phyloP scores from a whole-genome alignment of 2,797 vertebrate genomes.

The Spheniscus humboldti region DNA sequence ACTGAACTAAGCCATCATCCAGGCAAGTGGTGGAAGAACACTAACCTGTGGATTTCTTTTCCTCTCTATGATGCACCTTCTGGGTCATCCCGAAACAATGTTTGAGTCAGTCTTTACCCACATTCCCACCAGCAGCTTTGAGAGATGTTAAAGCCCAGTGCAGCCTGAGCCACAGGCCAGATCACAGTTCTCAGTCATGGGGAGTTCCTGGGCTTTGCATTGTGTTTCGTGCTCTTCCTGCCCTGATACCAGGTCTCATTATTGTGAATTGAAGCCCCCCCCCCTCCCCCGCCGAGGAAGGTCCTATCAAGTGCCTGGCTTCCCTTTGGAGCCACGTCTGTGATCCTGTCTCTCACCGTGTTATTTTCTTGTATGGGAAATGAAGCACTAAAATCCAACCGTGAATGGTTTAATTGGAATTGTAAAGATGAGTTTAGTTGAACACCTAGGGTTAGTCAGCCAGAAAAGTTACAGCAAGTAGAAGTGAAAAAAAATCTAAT shows the following conservation, averaged over 20 bases:
- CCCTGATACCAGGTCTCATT: background rate
- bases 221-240: background rate
- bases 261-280: background rate
- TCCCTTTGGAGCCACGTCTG: accelerated
- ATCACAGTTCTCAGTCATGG: accelerated
- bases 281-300: background rate
- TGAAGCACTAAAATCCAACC: background rate
- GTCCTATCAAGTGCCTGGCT: background rate
- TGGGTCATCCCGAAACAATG: background rate
- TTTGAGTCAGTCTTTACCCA: background rate
- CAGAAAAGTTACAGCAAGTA: background rate
- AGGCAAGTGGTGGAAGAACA: accelerated
- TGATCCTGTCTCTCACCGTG: background rate
- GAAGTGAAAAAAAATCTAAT: background rate
- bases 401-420: background rate
- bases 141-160: background rate
- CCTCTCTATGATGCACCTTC: background rate
- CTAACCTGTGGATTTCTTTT: background rate
- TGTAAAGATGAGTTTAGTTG: background rate
- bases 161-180: background rate
- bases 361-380: background rate
- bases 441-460: conserved; percentile 6
- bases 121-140: background rate
- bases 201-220: background rate
- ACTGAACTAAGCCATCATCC: background rate